A percentile compares a stretch with the other conserved stretches of the same genome.
phyloP scores from a whole-genome alignment of 2,113 vertebrate genomes.

The Centropus bengalensis region DNA sequence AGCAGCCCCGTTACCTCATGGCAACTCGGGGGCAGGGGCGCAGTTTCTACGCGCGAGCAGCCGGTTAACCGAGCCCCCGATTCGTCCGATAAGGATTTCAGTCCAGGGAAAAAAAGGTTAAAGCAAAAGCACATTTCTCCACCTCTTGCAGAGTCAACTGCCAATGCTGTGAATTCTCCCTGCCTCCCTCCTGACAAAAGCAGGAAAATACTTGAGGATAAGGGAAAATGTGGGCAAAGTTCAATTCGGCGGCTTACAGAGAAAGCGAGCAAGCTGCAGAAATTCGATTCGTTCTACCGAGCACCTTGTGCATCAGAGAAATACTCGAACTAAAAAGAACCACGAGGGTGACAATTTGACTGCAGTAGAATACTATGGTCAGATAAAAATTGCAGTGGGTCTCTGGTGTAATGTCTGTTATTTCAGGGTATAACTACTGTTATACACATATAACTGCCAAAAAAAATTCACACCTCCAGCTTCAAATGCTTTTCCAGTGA shows the following conservation, averaged over 20 bases:
- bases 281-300: constrained; percentile 3
- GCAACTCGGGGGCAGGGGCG: too few relatives aligned
- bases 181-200: constrained; percentile 25
- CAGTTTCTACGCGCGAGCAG: too few relatives aligned
- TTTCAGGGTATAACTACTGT: background rate
- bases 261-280: background rate
- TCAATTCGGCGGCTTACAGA: background rate
- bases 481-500: background rate
- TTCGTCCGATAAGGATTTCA: background rate
- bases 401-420: background rate
- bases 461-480: background rate
- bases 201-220: constrained; percentile 32
- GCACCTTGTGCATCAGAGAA: background rate
- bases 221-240: background rate
- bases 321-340: background rate
- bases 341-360: background rate
- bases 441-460: background rate
- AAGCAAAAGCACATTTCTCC: background rate
- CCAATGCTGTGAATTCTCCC: background rate
- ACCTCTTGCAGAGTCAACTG: background rate
- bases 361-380: background rate
- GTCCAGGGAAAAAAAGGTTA: constrained; percentile 14
- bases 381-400: background rate
- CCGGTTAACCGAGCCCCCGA: background rate
- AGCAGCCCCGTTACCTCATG: too few relatives aligned